phyloP scores from a whole-genome alignment of 1,140 invertebrate genomes.

The Neoseiulus cucumeris region DNA sequence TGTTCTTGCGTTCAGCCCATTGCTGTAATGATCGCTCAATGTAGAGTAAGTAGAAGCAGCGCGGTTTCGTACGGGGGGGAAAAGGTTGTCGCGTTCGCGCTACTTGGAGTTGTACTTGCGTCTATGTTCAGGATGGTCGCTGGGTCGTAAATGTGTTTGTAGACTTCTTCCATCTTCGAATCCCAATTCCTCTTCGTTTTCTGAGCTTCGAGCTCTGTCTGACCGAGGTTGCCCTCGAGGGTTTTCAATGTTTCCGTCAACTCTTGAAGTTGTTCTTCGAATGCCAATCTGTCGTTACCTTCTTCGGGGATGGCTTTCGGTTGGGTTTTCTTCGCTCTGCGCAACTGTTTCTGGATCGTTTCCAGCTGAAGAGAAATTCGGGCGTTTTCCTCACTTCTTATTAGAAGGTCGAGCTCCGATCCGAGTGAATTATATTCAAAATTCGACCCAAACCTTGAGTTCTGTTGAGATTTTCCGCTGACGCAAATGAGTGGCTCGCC shows the following conservation, averaged over 20 bases:
- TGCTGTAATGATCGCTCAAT: neutral
- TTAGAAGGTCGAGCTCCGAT: neutral
- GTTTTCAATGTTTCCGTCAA: conserved; percentile 1
- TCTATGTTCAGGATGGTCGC: neutral
- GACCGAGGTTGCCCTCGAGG: conserved; percentile 6
- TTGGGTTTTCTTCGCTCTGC: neutral
- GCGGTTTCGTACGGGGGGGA: neutral
- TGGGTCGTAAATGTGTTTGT: conserved; percentile 9
- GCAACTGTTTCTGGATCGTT: conserved; percentile 5
- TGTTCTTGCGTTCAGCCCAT: conserved; percentile 8
- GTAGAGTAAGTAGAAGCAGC: neutral
- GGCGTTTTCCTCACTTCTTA: neutral
- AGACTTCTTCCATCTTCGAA: conserved; percentile 9
- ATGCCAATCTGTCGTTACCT: neutral
- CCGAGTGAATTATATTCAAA: neutral
- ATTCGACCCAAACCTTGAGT: neutral
- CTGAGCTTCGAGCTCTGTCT: conserved; percentile 7
- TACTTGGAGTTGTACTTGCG: neutral
- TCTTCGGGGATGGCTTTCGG: conserved; percentile 6
- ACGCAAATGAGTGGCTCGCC: neutral
- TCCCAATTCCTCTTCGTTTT: conserved; percentile 1
- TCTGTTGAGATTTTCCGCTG: conserved; percentile 7
- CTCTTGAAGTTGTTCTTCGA: conserved; percentile 5
- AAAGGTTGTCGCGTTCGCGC: no score
- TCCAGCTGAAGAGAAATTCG: neutral